phyloP scores from a whole-genome alignment of 2,797 vertebrate genomes.

The Alca torda region DNA sequence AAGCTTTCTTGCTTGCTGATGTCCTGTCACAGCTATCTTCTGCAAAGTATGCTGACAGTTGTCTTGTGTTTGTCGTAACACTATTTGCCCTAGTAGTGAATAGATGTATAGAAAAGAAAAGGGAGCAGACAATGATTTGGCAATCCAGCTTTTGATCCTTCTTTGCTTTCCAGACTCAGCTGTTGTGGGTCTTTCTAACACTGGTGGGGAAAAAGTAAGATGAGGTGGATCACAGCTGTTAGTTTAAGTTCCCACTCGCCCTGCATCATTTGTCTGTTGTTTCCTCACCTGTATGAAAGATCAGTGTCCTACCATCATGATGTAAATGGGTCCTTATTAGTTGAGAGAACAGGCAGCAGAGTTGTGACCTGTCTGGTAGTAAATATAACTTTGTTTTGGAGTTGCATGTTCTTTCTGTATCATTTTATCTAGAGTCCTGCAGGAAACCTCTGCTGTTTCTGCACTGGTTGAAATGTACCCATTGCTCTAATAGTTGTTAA shows the following conservation, averaged over 20 bases:
- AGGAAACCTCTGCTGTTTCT: neutral
- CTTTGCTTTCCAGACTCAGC: neutral
- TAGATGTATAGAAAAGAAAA: neutral
- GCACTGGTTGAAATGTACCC: neutral
- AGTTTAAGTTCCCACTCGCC: neutral
- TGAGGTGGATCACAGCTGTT: neutral
- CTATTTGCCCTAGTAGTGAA: neutral
- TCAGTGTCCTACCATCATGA: neutral
- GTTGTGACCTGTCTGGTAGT: neutral
- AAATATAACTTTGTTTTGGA: neutral
- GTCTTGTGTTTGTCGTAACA: neutral
- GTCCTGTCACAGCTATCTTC: neutral
- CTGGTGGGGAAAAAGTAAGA: neutral
- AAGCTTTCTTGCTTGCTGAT: neutral
- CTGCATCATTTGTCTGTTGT: neutral
- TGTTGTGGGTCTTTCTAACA: neutral
- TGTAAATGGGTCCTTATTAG: neutral
- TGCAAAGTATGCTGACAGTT: neutral
- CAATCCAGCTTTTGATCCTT: neutral
- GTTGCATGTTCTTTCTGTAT: neutral
- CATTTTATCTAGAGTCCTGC: neutral
- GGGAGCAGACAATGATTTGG: neutral
- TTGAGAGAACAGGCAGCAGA: neutral
- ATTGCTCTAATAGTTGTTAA: neutral
- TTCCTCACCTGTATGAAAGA: neutral